Evolutionary conservation across 2,113 vertebrate genomes (phyloP).

Genomic region (Terrapene triunguis): DNA sequence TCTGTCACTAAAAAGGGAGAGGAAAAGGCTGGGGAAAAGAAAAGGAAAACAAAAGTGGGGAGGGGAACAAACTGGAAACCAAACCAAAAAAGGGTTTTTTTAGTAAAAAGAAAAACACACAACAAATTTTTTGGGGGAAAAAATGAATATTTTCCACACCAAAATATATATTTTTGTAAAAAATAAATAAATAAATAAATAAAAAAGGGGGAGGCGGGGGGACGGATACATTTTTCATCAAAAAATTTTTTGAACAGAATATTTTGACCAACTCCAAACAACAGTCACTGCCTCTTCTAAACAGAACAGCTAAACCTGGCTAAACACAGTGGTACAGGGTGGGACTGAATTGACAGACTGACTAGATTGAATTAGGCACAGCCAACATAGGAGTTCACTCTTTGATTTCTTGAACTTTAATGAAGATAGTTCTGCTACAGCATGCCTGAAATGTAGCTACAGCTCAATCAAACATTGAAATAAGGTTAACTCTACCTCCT

Average conservation of each 20-base stretch:
- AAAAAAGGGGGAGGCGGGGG: too few relatives aligned
- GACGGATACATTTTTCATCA: background rate
- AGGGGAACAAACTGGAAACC: background rate
- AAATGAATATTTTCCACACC: background rate
- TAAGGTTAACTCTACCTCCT: background rate
- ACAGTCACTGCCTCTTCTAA: background rate
- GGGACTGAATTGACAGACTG: background rate
- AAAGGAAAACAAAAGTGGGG: background rate
- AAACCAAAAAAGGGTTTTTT: background rate
- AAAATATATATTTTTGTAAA: background rate
- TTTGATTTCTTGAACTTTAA: background rate
- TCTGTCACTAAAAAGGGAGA: background rate
- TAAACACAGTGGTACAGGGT: background rate
- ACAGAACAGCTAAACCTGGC: background rate
- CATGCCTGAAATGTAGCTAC: background rate
- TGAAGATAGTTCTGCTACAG: background rate
- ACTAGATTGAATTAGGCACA: background rate
- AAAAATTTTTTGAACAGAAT: background rate
- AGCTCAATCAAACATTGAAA: background rate
- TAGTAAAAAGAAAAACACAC: background rate
- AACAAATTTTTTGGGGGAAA: background rate
- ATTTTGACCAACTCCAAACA: background rate
- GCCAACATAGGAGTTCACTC: accelerated
- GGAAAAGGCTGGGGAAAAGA: background rate
- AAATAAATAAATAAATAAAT: too few relatives aligned